Conservation (phyloP, 2,113 vertebrate genomes). For the Dryoscopus gambensis region DNA sequence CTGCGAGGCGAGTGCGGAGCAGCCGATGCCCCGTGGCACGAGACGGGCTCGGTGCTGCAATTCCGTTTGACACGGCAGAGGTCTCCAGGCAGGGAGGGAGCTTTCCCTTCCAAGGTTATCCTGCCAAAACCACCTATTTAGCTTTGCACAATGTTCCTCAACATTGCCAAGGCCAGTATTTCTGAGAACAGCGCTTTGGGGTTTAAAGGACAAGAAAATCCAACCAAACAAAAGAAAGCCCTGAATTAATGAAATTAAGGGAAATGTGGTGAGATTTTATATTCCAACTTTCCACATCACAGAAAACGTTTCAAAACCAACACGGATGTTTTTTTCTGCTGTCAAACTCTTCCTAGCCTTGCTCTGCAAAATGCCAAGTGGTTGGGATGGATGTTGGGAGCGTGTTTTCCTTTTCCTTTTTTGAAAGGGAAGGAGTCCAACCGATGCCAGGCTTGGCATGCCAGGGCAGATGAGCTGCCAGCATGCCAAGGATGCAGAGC, state of each 20-base stretch:
- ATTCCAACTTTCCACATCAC: not conserved
- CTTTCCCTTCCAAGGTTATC: not conserved
- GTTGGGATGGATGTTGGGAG: not conserved
- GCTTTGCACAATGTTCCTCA: not conserved
- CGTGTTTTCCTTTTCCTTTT: not conserved
- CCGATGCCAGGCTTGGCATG: rapidly evolving
- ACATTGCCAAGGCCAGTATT: not conserved
- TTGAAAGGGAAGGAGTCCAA: not conserved
- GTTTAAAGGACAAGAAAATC: not conserved
- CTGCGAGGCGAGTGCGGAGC: rapidly evolving
- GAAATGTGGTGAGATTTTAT: not conserved
- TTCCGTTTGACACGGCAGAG: not conserved
- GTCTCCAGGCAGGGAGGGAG: not conserved
- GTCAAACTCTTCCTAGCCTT: not conserved
- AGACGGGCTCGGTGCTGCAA: rapidly evolving
- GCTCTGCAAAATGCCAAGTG: not conserved
- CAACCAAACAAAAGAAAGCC: not conserved
- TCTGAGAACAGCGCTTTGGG: not conserved
- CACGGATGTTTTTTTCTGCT: not conserved
- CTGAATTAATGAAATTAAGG: not conserved
- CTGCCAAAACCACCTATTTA: not conserved
- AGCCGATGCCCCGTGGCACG: rapidly evolving
- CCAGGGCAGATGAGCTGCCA: not conserved
- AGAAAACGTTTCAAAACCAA: not conserved
- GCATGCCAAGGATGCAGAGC: not conserved